Evolutionary conservation across 2,113 vertebrate genomes (phyloP).

Genomic region (Xyrauchen texanus): DNA sequence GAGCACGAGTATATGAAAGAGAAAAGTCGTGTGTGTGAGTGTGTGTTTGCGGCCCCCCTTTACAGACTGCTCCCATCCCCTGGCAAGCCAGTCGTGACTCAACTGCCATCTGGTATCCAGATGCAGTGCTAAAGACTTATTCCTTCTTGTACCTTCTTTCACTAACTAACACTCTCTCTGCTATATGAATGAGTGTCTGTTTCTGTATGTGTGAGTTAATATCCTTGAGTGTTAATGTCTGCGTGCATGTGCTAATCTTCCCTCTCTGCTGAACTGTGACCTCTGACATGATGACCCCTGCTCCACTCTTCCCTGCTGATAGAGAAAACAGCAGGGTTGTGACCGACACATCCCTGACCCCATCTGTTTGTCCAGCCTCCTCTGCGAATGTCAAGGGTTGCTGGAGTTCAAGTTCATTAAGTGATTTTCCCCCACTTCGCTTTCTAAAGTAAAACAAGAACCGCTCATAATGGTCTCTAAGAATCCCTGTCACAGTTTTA

Average conservation of each 20-base stretch:
- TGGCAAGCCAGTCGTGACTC: slow-evolving; percentile 79
- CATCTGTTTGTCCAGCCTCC: slow-evolving; percentile 52
- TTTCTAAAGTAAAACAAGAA: slow-evolving; percentile 1
- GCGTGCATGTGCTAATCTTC: slow-evolving; percentile 51
- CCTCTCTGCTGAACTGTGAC: slow-evolving; percentile 42
- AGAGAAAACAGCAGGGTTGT: slow-evolving; percentile 59
- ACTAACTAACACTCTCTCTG: slow-evolving; percentile 50
- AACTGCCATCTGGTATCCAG: slow-evolving; percentile 81
- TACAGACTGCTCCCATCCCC: slow-evolving; percentile 57
- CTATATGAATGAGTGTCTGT: slow-evolving; percentile 42
- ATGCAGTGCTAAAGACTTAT: slow-evolving; percentile 70
- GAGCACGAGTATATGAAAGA: slow-evolving; percentile 32
- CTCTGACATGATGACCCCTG: slow-evolving; percentile 48
- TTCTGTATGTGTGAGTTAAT: slow-evolving; percentile 45
- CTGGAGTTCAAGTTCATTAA: slow-evolving; percentile 79
- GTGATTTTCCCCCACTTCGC: slow-evolving; percentile 61
- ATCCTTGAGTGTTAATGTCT: slow-evolving; percentile 49
- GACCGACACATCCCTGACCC: slow-evolving; percentile 64
- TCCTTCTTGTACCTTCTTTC: slow-evolving; percentile 56
- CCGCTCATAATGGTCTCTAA: background rate
- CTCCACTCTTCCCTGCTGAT: slow-evolving; percentile 51
- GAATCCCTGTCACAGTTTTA: background rate
- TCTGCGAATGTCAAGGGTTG: slow-evolving; percentile 45
- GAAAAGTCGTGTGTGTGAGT: slow-evolving; percentile 45
- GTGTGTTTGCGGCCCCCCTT: slow-evolving; percentile 37